Evolutionary conservation across 1,140 invertebrate species (phyloP).

Genomic region (Eriocheir sinensis): DNA sequence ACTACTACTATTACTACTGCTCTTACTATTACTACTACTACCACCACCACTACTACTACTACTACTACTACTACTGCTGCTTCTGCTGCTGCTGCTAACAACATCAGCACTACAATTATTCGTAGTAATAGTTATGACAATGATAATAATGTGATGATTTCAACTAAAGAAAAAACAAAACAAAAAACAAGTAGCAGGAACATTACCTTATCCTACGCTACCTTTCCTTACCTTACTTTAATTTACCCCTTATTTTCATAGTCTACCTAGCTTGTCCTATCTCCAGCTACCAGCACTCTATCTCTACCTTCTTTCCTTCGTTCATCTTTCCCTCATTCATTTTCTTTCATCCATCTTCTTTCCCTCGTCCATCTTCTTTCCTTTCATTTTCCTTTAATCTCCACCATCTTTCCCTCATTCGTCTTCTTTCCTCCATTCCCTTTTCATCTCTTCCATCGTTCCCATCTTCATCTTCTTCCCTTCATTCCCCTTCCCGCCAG

Average conservation of each 20-base stretch:
- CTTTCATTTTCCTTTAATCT: background rate
- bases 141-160: background rate
- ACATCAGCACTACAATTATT: too few relatives aligned
- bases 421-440: background rate
- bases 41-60: too few relatives aligned
- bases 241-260: too few relatives aligned
- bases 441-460: background rate
- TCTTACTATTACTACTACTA: too few relatives aligned
- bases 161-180: background rate
- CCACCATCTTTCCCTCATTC: background rate
- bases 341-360: background rate
- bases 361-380: background rate
- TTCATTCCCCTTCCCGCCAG: background rate
- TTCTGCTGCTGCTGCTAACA: too few relatives aligned
- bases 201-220: too few relatives aligned
- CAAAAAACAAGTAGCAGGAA: background rate
- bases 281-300: background rate
- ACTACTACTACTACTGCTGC: too few relatives aligned
- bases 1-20: too few relatives aligned
- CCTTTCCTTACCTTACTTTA: too few relatives aligned
- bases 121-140: too few relatives aligned
- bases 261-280: too few relatives aligned
- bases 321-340: background rate
- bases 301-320: background rate
- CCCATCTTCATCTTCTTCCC: constrained; percentile 52